These are phyloP conservation scores for Galaxea fascicularis DNA, from an alignment of 92 coral and sea anemone genomes.

Conservation along the genomic window DNA sequence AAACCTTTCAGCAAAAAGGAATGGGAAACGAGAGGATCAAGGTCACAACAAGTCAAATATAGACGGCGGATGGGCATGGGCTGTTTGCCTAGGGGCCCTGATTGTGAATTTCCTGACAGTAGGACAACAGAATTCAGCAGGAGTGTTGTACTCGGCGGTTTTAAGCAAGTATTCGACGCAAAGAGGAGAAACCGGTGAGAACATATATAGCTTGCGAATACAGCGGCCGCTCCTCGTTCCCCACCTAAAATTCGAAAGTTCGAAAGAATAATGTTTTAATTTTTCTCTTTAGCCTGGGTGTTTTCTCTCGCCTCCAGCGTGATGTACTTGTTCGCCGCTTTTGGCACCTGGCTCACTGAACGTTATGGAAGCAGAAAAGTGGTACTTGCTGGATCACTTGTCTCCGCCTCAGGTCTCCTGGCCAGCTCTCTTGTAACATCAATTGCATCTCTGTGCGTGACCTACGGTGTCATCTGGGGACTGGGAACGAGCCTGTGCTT, in stretches of 20 bases:
- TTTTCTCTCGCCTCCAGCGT: slow-evolving; percentile 72
- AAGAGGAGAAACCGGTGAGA: slow-evolving; percentile 46
- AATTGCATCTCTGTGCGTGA: slow-evolving; percentile 58
- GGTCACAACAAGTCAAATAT: background rate
- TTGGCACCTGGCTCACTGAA: slow-evolving; percentile 62
- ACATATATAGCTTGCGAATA: background rate
- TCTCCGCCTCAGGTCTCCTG: slow-evolving; percentile 60
- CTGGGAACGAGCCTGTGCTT: slow-evolving; percentile 77
- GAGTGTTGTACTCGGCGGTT: slow-evolving; percentile 37
- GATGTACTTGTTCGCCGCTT: slow-evolving; percentile 83
- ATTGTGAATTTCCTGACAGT: slow-evolving; percentile 36
- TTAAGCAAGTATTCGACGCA: slow-evolving; percentile 18
- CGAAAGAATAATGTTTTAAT: no score
- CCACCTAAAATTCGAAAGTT: no score
- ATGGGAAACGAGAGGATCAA: background rate
- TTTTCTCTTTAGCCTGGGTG: slow-evolving; percentile 77
- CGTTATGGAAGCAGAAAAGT: slow-evolving; percentile 76
- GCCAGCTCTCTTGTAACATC: slow-evolving; percentile 66
- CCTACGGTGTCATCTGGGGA: slow-evolving; percentile 81
- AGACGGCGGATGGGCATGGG: slow-evolving; percentile 43
- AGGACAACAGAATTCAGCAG: slow-evolving; percentile 41
- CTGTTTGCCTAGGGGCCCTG: slow-evolving; percentile 23
- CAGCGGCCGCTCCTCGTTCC: no score
- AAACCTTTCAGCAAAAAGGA: background rate
- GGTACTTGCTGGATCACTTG: slow-evolving; percentile 68